Conservation (phyloP, 2,797 vertebrate genomes). For the Gorsachius magnificus region DNA sequence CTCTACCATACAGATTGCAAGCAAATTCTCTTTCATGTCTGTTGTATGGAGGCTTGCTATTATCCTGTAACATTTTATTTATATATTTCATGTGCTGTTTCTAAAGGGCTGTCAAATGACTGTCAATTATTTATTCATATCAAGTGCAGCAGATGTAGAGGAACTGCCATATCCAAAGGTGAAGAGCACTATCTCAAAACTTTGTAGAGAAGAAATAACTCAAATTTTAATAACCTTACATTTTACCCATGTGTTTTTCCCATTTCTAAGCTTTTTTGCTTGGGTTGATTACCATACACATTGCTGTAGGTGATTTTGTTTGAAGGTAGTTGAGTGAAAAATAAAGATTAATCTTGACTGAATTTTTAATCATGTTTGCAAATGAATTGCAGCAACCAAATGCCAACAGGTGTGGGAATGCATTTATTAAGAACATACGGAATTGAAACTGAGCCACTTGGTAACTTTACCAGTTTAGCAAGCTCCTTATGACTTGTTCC, state of each 20-base stretch:
- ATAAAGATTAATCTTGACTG: constrained; percentile 59
- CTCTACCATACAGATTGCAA: not conserved
- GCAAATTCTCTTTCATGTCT: constrained; percentile 11
- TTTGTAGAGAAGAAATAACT: constrained; percentile 22
- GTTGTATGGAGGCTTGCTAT: not conserved
- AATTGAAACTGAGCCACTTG: not conserved
- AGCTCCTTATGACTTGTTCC: not conserved
- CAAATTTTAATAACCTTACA: constrained; percentile 36
- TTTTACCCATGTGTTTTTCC: not conserved
- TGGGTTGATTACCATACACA: constrained; percentile 10
- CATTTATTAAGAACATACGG: constrained; percentile 12
- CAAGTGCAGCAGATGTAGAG: not conserved
- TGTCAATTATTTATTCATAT: constrained; percentile 50
- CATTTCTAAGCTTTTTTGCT: not conserved
- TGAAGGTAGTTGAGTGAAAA: constrained; percentile 54
- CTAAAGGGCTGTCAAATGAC: constrained; percentile 15
- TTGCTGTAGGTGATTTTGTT: constrained; percentile 52
- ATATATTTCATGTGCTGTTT: not conserved
- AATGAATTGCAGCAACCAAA: constrained; percentile 29
- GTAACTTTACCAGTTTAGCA: not conserved
- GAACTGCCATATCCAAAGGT: not conserved
- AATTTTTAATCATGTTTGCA: constrained; percentile 59
- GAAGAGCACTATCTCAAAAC: constrained; percentile 3
- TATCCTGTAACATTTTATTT: constrained; percentile 7
- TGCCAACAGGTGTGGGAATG: constrained; percentile 28